These are phyloP conservation scores for Campoletis sonorensis DNA, from an alignment of 1,140 invertebrate species.

Conservation along the genomic window DNA sequence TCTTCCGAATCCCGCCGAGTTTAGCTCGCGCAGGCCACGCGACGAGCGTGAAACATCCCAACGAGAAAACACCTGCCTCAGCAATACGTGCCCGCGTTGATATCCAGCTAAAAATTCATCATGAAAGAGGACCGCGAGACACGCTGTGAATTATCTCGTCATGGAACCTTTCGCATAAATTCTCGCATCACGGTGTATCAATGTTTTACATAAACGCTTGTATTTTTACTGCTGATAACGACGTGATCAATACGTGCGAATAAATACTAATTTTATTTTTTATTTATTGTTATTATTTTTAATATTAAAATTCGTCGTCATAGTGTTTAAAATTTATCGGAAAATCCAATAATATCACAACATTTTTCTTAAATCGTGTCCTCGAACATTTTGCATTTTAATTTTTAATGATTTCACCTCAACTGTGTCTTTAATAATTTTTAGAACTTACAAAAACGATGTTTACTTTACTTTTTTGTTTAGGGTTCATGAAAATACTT, in stretches of 20 bases:
- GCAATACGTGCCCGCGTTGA: constrained; percentile 59
- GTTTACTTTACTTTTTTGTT: too few relatives aligned
- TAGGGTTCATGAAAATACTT: too few relatives aligned
- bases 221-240: background rate
- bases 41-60: constrained; percentile 64
- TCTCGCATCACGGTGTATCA: background rate
- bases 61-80: constrained; percentile 65
- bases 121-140: constrained; percentile 29
- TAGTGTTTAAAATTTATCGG: too few relatives aligned
- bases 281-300: too few relatives aligned
- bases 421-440: too few relatives aligned
- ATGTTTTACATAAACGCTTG: background rate
- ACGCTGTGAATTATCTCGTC: constrained; percentile 39
- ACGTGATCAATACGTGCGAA: background rate
- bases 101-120: constrained; percentile 64
- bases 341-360: too few relatives aligned
- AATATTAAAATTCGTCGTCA: too few relatives aligned
- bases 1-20: background rate
- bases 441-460: too few relatives aligned
- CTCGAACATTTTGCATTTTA: too few relatives aligned
- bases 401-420: too few relatives aligned
- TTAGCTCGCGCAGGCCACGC: constrained; percentile 56
- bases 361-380: too few relatives aligned
- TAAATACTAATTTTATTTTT: too few relatives aligned
- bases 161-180: constrained; percentile 14